Evolutionary conservation across 2,113 vertebrate species (phyloP), one percentile per base, ranked within the genome.

Genomic region (Bubo bubo): DNA sequence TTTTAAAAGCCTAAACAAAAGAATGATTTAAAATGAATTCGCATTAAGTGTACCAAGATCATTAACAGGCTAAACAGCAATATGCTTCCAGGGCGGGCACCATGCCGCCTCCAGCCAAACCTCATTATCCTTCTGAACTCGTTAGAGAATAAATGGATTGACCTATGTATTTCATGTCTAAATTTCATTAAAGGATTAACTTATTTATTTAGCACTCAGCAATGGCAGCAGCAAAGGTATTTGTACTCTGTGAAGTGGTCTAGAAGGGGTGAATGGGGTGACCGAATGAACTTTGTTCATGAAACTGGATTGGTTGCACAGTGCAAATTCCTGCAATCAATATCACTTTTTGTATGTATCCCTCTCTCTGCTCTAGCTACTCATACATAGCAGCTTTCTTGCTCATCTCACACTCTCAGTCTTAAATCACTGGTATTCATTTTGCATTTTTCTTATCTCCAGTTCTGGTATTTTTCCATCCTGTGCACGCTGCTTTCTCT

Each of bases 71-170:
- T 91, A 88, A 94, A 86, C 53, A 93, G 77, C 93, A 93, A 68
- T 56, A 62, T 53, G 88, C 60, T 97, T 97, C 95, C 58, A 94
- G 90, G 94, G 92, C 81, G 89, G 94, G 91, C 81, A 97, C 37
- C 60, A 50, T 17, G 58, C 22, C 4, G 84, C 91, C 88, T 97
- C 83, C 82, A 97, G 96, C 60, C 56, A 92, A 97, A 97, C 94
- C 91, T 98, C 95, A 97, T 98, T 98, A 98, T 96, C 91, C 92
- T 92, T 86, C 92, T 93, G 85, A 98, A 97, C 97, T 97, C 83
- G 95, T 96, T 97, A 97, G 93, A 96, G 96, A 98, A 96, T 97
- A 98, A 98, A 98, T 95, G 60, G 97, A 98, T 97, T 96, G 95
- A 97, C 88, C 97, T 98, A 97, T 98, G 98, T 97, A 98, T 97